Evolutionary conservation across 2,888 invertebrate genomes (phyloP).

Genomic region (Cataglyphis albicans): DNA sequence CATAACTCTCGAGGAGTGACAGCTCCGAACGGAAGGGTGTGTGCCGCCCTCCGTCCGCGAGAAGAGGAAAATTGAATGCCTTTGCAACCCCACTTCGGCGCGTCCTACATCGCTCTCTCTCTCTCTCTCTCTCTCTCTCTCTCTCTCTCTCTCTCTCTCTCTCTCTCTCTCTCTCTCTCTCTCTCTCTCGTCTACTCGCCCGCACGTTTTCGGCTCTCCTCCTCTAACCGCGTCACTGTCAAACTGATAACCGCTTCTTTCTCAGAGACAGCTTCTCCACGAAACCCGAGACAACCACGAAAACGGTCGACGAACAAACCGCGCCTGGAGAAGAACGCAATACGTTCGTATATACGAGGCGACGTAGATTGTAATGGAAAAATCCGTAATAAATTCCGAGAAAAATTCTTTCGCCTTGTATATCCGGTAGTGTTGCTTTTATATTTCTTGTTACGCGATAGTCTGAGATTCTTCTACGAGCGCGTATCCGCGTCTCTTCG

Average conservation of each 20-base stretch:
- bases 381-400: conserved; percentile 48
- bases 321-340: conserved; percentile 31
- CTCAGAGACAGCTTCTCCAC: conserved; percentile 66
- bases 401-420: conserved; percentile 29
- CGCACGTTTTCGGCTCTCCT: conserved; percentile 50
- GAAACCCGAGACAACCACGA: conserved; percentile 67
- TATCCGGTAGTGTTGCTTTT: conserved; percentile 4
- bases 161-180: conserved; percentile 35
- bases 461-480: conserved; percentile 5
- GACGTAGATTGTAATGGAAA: conserved; percentile 52
- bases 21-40: conserved; percentile 85
- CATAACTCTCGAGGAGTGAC: conserved; percentile 85
- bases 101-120: conserved; percentile 49
- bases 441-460: conserved; percentile 37
- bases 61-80: conserved; percentile 82
- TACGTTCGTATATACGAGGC: conserved; percentile 19
- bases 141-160: too few relatives aligned
- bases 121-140: conserved; percentile 49
- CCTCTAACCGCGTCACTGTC: conserved; percentile 80
- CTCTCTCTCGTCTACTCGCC: conserved; percentile 47
- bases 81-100: conserved; percentile 69
- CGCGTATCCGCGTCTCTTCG: background rate
- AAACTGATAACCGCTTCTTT: conserved; percentile 82
- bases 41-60: conserved; percentile 75
- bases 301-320: conserved; percentile 50